Evolutionary conservation across 2,888 invertebrate genomes (phyloP), one percentile per base, ranked within the genome.

Genomic region (Nematopogon swammerdamellus): DNA sequence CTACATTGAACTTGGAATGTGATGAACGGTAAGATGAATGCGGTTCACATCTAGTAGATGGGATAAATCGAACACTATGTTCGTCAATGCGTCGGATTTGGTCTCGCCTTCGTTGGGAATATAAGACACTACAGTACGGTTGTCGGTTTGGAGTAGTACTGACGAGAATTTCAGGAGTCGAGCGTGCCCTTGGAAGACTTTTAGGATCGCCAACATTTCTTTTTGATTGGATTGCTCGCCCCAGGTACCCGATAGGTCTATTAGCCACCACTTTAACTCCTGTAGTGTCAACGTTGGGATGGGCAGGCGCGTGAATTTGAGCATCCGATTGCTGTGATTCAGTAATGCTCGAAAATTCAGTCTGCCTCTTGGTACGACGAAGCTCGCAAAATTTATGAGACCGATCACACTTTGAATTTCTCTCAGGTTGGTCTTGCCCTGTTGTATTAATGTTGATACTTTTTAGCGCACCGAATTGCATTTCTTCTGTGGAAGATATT

Each of bases 141-240:
- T 59, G 58, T 58, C 59, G 3, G 55, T 51, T 19, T 58, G 58
- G 0, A 58, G 2, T 53, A 57, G 52, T 1, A 56, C 10, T 1
- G 50, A 46, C 16, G 50, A 42, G 0, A 19, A 17, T 18, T 0
- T 0, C 1, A 52, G 3, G 0, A 30, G 2, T 0, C 8, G 8
- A 17, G 14, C 36, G 4, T 11, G 30, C 1, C 19, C 20, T 1
- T 1, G 6, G 3, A 58, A 11, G 2, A 53, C 18, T 17, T 56
- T 36, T 1, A 19, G 19, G 1, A 59, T 55, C 0, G 58, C 46
- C 16, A 36, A 57, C 0, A 61, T 20, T 19, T 59, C 59, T 43
- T 57, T 61, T n/a, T 30, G 11, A 48, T 60, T 61, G 46, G 53
- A 55, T 17, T 61, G 60, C 1, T 30, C 58, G 58, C 0, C 52